A percentile compares a stretch with the other conserved stretches of the same genome.
Conservation (phyloP, 2,113 vertebrate genomes). For the Odocoileus virginianus region DNA sequence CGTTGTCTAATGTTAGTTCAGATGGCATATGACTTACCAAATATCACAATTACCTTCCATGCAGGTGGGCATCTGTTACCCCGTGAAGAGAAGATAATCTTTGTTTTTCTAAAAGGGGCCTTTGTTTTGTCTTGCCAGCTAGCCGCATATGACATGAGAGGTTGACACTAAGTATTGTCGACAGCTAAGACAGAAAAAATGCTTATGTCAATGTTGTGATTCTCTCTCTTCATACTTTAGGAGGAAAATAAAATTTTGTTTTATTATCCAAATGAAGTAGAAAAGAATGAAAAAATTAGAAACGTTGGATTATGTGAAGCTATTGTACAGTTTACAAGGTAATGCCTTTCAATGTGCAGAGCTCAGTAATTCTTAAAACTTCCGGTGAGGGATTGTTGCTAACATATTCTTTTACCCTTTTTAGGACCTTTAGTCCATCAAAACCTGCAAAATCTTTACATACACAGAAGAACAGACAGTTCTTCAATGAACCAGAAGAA, state of each 20-base stretch:
- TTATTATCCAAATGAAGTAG: constrained; percentile 96
- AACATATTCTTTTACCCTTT: constrained; percentile 48
- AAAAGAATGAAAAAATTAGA: constrained; percentile 98
- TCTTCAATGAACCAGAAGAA: constrained; percentile 96
- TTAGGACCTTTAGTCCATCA: constrained; percentile 95
- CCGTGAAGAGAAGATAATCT: neutral
- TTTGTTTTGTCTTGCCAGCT: neutral
- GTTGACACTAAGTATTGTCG: neutral
- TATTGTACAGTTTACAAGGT: constrained; percentile 99
- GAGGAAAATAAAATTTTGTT: constrained; percentile 99
- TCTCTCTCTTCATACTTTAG: constrained; percentile 77
- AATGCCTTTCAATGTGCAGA: neutral
- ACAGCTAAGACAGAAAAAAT: neutral
- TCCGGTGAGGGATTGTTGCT: neutral
- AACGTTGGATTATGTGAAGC: constrained; percentile 98
- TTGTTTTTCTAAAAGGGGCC: neutral
- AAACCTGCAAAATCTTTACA: constrained; percentile 98
- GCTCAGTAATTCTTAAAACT: neutral
- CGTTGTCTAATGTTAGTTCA: neutral
- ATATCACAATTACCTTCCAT: neutral
- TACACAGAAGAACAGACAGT: constrained; percentile 98
- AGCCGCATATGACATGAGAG: neutral
- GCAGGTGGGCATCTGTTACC: neutral
- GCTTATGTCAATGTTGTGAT: neutral
- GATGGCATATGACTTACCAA: neutral